Base-by-base conservation (phyloP, 64 coral and sea anemone genomes). In the Cladopsammia gracilis region DNA sequence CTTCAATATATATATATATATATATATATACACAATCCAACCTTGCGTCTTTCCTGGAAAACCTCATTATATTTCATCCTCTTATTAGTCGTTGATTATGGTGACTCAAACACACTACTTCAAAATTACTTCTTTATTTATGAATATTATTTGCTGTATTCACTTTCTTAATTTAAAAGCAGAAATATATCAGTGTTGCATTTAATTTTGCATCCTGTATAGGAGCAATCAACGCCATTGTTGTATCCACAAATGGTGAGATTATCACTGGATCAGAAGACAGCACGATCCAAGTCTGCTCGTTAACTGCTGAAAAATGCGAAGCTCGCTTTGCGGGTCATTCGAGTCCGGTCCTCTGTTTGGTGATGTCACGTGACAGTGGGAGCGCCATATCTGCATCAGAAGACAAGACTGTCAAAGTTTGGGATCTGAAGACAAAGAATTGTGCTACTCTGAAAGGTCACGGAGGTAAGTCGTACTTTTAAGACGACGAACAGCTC, bases 371-470 rank as follows among this genome's bases (percentile, higher is more conserved):
- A 76, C 19, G 88, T 68, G 90, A 94, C 79, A 59, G 50, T 12
- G 70, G 48, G 62, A 91, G 90, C 45, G 82, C 82, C 2, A 69
- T 97, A 18, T 97, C 95, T 20, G 95, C 92, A 2, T 97, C 95
- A 25, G 95, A 97, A 75, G 95, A 97, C 61, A 94, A 97, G 66
- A 81, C 74, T 1, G n/a, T 97, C 2, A 97, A 83, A 81, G 71
- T 90, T 19, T 97, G 95, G 95, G 87, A 93, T 34, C 60, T 97
- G 18, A 71, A 81, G 67, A 90, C 92, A 87, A 92, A 89, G 54
- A 93, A 94, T 69, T 97, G 95, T 70, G 88, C 90, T 70, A 94
- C 95, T 18, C 65, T 97, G 11, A 97, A 97, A 64, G 95, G 95
- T 15, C 95, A 97, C 57, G 67, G 72, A 88, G 95, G 95, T 94